Evolutionary conservation across 1,140 invertebrate genomes (phyloP).

Genomic region (Danaus plexippus): DNA sequence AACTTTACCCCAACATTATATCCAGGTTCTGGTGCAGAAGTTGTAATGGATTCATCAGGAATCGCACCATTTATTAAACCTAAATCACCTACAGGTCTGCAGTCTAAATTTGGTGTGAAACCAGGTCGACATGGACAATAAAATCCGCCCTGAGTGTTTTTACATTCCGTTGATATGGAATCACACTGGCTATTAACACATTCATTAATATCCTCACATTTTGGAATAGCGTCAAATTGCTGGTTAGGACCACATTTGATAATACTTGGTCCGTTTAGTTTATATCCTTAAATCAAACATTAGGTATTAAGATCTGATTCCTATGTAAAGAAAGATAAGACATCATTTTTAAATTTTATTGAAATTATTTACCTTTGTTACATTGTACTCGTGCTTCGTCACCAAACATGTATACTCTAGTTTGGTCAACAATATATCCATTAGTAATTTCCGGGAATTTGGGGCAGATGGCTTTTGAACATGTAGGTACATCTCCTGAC

Average conservation of each 20-base stretch:
- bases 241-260: conserved; percentile 91
- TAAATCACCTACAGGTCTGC: conserved; percentile 89
- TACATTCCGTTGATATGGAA: conserved; percentile 90
- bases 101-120: conserved; percentile 90
- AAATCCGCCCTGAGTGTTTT: conserved; percentile 92
- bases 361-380: conserved; percentile 80
- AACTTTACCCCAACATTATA: conserved; percentile 83
- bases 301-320: conserved; percentile 3
- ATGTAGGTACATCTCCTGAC: conserved; percentile 92
- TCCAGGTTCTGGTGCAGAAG: conserved; percentile 85
- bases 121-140: conserved; percentile 90
- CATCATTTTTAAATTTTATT: neutral
- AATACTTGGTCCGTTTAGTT: conserved; percentile 78
- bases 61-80: conserved; percentile 91
- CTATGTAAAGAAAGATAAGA: conserved; percentile 6
- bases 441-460: conserved; percentile 88
- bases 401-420: conserved; percentile 85
- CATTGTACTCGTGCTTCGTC: conserved; percentile 95
- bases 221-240: conserved; percentile 86
- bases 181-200: conserved; percentile 92
- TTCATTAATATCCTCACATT: conserved; percentile 95
- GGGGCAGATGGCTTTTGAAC: conserved; percentile 87
- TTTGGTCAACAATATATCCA: conserved; percentile 85
- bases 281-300: conserved; percentile 40
- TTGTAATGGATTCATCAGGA: conserved; percentile 89